Evolutionary conservation across 37 sponge, comb jelly and placozoan species (phyloP).

Genomic region (Crambe crambe): DNA sequence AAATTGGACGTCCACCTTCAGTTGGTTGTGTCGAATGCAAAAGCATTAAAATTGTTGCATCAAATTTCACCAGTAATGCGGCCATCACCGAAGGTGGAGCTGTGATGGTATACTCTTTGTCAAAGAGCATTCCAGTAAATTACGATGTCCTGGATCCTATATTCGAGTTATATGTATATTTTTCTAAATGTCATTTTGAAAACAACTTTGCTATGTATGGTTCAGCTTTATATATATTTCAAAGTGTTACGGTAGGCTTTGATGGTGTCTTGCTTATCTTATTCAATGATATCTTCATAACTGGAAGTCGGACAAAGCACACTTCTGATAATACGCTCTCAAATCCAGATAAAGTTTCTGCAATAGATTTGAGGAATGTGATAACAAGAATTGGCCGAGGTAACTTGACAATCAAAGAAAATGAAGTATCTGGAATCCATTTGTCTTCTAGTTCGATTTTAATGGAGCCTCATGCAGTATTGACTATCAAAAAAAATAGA

Average conservation of each 20-base stretch:
- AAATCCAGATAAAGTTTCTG: too few relatives aligned
- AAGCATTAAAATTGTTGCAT: background rate
- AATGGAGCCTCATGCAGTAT: background rate
- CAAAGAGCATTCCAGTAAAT: background rate
- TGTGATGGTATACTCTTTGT: background rate
- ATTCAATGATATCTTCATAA: too few relatives aligned
- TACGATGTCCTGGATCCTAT: too few relatives aligned
- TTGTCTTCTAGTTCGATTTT: background rate
- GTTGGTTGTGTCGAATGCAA: background rate
- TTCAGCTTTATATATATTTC: background rate
- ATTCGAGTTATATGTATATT: background rate
- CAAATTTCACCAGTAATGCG: slow-evolving; percentile 8
- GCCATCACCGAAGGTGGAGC: background rate
- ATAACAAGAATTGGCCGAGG: too few relatives aligned
- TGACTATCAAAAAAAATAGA: background rate
- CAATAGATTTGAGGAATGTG: too few relatives aligned
- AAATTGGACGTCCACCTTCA: background rate
- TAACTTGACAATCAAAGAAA: too few relatives aligned
- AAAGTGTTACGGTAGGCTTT: background rate
- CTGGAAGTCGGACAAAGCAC: too few relatives aligned
- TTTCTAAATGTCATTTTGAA: background rate
- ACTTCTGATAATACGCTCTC: too few relatives aligned
- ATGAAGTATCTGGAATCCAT: too few relatives aligned
- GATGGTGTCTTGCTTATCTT: too few relatives aligned
- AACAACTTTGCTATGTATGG: background rate